Conservation (phyloP, 2,888 invertebrate genomes). For the Mythimna ferrago region DNA sequence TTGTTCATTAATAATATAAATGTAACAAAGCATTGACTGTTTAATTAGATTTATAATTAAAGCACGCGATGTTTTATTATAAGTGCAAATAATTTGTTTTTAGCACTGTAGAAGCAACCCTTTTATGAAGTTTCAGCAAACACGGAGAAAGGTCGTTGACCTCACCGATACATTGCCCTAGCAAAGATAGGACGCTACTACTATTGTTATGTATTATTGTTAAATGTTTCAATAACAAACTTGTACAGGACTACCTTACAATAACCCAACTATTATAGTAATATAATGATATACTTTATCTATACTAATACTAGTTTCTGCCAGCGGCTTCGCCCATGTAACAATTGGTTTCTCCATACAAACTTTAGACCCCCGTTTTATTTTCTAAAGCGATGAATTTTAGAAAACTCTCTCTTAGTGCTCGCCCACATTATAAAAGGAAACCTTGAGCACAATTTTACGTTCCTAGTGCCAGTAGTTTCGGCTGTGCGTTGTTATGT, state of each 20-base stretch:
- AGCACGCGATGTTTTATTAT: constrained; percentile 10
- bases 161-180: constrained; percentile 10
- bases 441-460: too few relatives aligned
- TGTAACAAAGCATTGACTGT: not conserved
- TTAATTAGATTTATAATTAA: constrained; percentile 20
- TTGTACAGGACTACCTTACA: not conserved
- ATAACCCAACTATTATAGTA: not conserved
- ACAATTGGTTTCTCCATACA: too few relatives aligned
- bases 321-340: too few relatives aligned
- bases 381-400: too few relatives aligned
- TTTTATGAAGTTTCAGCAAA: constrained; percentile 1
- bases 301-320: not conserved
- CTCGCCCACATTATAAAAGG: too few relatives aligned
- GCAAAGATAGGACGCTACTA: constrained; percentile 13
- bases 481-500: too few relatives aligned
- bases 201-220: not conserved
- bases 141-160: constrained; percentile 13
- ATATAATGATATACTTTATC: too few relatives aligned
- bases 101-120: constrained; percentile 13
- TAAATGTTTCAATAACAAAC: not conserved
- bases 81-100: constrained; percentile 20
- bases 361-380: too few relatives aligned
- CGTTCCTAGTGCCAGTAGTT: too few relatives aligned
- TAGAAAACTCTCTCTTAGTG: too few relatives aligned
- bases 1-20: not conserved